phyloP scores from a whole-genome alignment of 2,888 invertebrate species.

The Agrotis clavis region DNA sequence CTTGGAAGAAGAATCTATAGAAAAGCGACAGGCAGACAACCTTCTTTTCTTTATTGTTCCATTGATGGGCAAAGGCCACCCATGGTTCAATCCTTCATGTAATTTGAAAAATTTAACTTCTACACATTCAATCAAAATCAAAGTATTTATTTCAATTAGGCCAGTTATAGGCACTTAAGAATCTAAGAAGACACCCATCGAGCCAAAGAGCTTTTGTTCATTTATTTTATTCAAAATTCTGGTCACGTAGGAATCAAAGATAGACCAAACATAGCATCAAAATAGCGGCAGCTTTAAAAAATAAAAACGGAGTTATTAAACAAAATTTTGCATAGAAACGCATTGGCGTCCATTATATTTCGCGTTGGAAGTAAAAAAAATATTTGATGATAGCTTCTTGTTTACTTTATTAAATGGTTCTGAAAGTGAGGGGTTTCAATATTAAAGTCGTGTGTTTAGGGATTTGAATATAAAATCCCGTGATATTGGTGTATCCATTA shows the following conservation, averaged over 20 bases:
- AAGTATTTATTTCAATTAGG: too few relatives aligned
- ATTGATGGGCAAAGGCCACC: too few relatives aligned
- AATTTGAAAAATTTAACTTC: neutral
- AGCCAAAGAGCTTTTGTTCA: neutral
- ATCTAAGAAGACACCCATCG: neutral
- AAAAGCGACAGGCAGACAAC: too few relatives aligned
- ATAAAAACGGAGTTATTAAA: neutral
- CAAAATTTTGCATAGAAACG: constrained; percentile 22
- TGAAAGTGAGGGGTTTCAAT: constrained; percentile 18
- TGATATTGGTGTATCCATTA: neutral
- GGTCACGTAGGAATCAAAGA: constrained; percentile 36
- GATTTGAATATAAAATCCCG: neutral
- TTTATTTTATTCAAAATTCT: constrained; percentile 12
- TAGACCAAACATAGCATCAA: neutral
- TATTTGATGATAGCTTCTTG: constrained; percentile 23
- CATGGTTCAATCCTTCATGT: neutral
- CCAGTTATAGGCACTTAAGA: too few relatives aligned
- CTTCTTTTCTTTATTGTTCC: too few relatives aligned
- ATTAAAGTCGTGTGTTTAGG: constrained; percentile 1
- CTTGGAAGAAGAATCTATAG: too few relatives aligned
- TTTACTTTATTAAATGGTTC: constrained; percentile 31
- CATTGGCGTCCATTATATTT: constrained; percentile 2
- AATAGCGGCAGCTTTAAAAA: constrained; percentile 43
- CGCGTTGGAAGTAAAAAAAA: constrained; percentile 11
- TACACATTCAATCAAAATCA: too few relatives aligned